Conservation (phyloP, 2,113 vertebrate species). For the Riparia riparia region DNA sequence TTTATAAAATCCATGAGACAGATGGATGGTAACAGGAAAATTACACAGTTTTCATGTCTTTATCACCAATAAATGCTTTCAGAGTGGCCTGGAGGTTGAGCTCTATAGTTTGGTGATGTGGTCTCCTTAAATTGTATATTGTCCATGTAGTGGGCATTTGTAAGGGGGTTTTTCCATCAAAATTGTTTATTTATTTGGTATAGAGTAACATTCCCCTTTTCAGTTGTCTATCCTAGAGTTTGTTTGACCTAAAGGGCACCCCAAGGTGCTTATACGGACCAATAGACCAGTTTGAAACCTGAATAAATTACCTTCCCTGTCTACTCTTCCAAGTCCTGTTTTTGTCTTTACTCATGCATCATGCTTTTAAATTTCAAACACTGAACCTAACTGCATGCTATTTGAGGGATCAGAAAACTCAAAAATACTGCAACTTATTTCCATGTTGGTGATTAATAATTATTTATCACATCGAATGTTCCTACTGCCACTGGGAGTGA, state of each 20-base stretch:
- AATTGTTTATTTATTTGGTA: neutral
- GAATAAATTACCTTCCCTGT: neutral
- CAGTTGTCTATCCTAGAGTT: neutral
- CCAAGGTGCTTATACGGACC: neutral
- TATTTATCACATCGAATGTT: neutral
- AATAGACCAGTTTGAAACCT: neutral
- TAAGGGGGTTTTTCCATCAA: fast-evolving
- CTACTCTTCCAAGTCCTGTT: neutral
- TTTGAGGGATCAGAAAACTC: neutral
- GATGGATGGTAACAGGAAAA: neutral
- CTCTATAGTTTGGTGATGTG: neutral
- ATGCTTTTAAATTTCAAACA: neutral
- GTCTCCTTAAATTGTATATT: neutral
- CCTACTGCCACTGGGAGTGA: neutral
- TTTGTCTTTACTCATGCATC: neutral
- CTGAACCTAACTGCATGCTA: neutral
- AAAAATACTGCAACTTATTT: neutral
- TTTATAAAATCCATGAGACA: neutral
- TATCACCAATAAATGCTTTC: neutral
- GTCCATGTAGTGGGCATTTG: neutral
- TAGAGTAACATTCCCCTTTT: neutral
- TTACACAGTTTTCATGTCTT: neutral
- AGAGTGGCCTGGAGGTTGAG: neutral
- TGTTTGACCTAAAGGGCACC: neutral
- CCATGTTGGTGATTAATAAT: neutral